Conservation (phyloP, 64 coral and sea anemone genomes). For the Stichodactyla helianthus region DNA sequence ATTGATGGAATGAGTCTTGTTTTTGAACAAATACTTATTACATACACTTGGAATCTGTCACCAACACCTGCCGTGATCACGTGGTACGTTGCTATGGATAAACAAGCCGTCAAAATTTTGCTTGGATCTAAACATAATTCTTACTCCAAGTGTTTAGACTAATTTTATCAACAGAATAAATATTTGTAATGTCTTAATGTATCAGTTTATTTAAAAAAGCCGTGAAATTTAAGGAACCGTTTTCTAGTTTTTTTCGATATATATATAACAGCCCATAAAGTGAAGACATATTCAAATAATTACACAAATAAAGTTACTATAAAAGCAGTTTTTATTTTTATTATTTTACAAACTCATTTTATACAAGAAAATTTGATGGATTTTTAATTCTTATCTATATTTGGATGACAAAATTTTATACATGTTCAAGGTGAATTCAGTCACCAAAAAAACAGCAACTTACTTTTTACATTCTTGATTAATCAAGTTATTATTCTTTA, state of each 20-base stretch:
- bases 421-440: neutral
- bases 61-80: neutral
- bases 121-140: neutral
- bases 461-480: no score
- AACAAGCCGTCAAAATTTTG: neutral
- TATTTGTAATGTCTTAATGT: no score
- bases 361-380: neutral
- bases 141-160: neutral
- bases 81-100: neutral
- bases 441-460: no score
- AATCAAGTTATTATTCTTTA: no score
- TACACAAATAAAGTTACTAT: neutral
- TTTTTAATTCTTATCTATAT: neutral
- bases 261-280: no score
- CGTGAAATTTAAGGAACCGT: no score
- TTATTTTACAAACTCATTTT: neutral
- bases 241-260: no score
- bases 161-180: no score
- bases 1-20: neutral
- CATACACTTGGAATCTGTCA: neutral
- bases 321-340: neutral
- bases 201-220: no score
- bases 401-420: neutral
- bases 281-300: neutral
- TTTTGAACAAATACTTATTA: neutral